Percentiles rank a stretch among this genome's conserved stretches.
phyloP scores from a whole-genome alignment of 2,113 vertebrate species.

The Podarcis cretensis region DNA sequence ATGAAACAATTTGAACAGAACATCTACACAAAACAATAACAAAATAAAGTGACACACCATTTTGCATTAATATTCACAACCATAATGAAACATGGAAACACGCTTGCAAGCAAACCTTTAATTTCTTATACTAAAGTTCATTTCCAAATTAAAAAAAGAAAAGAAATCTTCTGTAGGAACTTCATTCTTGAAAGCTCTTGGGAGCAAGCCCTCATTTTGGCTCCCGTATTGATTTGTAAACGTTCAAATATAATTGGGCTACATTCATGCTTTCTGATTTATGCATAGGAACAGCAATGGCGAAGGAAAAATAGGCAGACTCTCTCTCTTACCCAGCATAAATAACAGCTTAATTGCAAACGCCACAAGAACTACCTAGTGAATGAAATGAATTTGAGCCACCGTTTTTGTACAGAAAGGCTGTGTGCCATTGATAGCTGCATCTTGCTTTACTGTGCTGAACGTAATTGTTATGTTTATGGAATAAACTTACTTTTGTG shows the following conservation, averaged over 20 bases:
- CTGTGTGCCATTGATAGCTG: not conserved
- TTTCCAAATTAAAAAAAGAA: conserved; percentile 43
- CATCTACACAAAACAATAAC: not conserved
- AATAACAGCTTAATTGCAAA: conserved; percentile 59
- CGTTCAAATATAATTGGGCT: conserved; percentile 48
- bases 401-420: conserved; percentile 41
- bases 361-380: conserved; percentile 50
- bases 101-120: conserved; percentile 67
- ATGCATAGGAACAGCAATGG: conserved; percentile 44
- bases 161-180: conserved; percentile 44
- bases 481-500: conserved; percentile 53
- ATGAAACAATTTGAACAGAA: too few relatives aligned
- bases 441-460: not conserved
- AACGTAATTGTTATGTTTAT: conserved; percentile 21
- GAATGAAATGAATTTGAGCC: conserved; percentile 21
- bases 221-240: conserved; percentile 39
- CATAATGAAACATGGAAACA: conserved; percentile 53
- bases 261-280: conserved; percentile 65
- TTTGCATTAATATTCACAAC: not conserved
- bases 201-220: conserved; percentile 32
- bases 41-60: not conserved
- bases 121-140: conserved; percentile 41
- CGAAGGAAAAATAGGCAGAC: conserved; percentile 34
- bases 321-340: conserved; percentile 43
- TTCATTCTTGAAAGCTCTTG: not conserved